phyloP scores from a whole-genome alignment of 2,797 vertebrate species.

The Lacerta viridis region DNA sequence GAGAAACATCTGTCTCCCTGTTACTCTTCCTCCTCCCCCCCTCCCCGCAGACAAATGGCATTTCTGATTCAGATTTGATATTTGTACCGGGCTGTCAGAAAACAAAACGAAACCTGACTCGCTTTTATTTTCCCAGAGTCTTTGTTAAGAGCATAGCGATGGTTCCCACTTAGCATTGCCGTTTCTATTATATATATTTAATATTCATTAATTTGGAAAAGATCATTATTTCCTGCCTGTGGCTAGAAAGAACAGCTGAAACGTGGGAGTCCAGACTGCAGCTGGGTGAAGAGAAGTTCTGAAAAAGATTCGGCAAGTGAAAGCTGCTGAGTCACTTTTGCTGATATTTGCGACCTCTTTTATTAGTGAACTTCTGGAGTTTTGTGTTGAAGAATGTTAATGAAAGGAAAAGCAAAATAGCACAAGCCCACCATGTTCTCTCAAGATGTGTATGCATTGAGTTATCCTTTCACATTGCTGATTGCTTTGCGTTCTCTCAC shows the following conservation, averaged over 20 bases:
- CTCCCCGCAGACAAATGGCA: conserved; percentile 57
- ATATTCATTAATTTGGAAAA: conserved; percentile 69
- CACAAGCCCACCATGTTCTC: conserved; percentile 31
- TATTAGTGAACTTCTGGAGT: conserved; percentile 42
- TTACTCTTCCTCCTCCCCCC: conserved; percentile 27
- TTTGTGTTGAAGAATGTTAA: conserved; percentile 35
- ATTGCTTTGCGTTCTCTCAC: conserved; percentile 4
- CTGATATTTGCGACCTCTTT: conserved; percentile 63
- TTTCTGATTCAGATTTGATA: conserved; percentile 56
- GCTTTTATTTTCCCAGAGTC: conserved; percentile 16
- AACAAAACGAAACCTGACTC: conserved; percentile 40
- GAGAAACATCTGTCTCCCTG: conserved; percentile 69
- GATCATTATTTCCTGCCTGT: conserved; percentile 73
- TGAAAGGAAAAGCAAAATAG: conserved; percentile 53
- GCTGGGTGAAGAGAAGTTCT: conserved; percentile 71
- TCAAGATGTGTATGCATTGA: conserved; percentile 4
- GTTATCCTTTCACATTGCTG: conserved; percentile 33
- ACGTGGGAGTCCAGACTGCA: conserved; percentile 78
- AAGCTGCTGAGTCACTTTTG: conserved; percentile 71
- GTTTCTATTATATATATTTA: conserved; percentile 50
- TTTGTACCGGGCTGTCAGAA: conserved; percentile 19
- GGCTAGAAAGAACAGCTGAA: conserved; percentile 78
- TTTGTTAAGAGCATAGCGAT: conserved; percentile 28
- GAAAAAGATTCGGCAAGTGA: conserved; percentile 60
- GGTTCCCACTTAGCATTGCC: not conserved